A percentile compares a stretch with the other conserved stretches of the same genome.
Evolutionary conservation across 2,797 vertebrate genomes (phyloP).

Genomic region (Phyllotis vaccarum): DNA sequence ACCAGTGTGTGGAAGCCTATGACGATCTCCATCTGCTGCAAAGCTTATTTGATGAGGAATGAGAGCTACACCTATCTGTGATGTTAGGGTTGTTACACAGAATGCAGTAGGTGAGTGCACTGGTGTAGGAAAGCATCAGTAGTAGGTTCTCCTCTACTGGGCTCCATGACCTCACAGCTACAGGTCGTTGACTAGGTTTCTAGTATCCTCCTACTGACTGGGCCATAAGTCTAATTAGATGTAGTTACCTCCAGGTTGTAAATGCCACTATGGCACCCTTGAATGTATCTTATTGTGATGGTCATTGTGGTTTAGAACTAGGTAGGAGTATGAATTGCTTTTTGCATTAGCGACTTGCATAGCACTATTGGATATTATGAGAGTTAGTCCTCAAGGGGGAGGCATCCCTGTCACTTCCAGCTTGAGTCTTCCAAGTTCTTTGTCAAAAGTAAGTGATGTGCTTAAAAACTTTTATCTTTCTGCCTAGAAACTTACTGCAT

Average conservation of each 20-base stretch:
- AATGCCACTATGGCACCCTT: neutral
- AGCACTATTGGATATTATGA: neutral
- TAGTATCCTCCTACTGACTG: neutral
- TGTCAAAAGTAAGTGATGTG: neutral
- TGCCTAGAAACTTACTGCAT: slow-evolving; percentile 56
- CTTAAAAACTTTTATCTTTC: slow-evolving; percentile 80
- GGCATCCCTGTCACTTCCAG: too few relatives aligned
- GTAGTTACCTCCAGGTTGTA: neutral
- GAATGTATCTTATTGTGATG: neutral
- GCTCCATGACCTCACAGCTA: too few relatives aligned
- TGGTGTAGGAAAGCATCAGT: too few relatives aligned
- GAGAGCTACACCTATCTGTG: neutral
- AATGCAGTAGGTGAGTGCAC: neutral
- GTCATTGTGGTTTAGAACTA: neutral
- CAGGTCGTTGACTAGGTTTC: neutral
- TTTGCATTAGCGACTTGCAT: neutral
- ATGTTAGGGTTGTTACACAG: too few relatives aligned
- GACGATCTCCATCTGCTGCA: neutral
- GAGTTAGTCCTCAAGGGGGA: neutral
- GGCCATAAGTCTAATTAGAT: neutral
- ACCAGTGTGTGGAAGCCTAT: neutral
- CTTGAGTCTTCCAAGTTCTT: neutral
- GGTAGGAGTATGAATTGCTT: neutral
- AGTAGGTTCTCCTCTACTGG: neutral
- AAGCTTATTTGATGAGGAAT: neutral